These are phyloP conservation scores for Corythornis madagascariensis DNA, from an alignment of 2,113 vertebrate species.

Conservation along the genomic window DNA sequence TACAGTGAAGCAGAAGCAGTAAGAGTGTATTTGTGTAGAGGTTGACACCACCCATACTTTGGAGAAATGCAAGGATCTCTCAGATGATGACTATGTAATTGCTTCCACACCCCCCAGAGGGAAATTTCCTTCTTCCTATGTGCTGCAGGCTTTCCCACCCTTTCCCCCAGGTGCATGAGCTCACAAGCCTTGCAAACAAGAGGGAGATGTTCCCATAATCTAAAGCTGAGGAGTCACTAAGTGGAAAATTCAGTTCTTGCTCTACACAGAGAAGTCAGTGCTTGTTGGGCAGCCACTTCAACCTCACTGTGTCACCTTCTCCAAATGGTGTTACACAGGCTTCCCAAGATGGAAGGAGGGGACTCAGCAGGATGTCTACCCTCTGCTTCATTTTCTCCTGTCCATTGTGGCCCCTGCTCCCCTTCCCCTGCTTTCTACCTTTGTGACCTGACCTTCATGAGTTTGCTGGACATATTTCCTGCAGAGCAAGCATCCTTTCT, in stretches of 20 bases:
- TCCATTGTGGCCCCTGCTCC: neutral
- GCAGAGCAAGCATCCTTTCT: neutral
- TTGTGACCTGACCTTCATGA: neutral
- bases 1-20: neutral
- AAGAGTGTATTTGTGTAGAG: neutral
- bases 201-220: neutral
- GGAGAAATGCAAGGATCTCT: conserved; percentile 23
- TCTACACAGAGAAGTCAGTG: neutral
- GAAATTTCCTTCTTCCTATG: neutral
- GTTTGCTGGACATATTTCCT: neutral
- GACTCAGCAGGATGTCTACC: neutral
- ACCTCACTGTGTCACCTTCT: neutral
- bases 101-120: conserved; percentile 3
- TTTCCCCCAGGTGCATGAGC: conserved; percentile 36
- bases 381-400: neutral
- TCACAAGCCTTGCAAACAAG: conserved; percentile 20
- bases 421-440: neutral
- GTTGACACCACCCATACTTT: conserved; percentile 18
- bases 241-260: neutral
- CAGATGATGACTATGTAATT: conserved; percentile 37
- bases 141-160: conserved; percentile 16
- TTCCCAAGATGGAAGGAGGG: neutral
- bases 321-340: too few species aligned
- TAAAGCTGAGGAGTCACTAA: neutral
- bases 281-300: neutral